Evolutionary conservation across 1,140 invertebrate species (phyloP).

Genomic region (Parapsyche elsis): DNA sequence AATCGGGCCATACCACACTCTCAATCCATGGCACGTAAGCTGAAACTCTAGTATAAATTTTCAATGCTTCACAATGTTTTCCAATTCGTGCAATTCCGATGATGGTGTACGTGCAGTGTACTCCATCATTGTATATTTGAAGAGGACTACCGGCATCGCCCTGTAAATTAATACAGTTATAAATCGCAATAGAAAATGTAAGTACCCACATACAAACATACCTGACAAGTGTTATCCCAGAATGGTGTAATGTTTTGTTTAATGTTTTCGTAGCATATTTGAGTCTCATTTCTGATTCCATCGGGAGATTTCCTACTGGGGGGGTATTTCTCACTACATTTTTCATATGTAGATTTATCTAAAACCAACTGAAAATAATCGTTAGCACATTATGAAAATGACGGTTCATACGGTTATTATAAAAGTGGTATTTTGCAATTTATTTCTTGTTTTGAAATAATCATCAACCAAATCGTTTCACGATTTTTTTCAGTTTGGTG

Average conservation of each 20-base stretch:
- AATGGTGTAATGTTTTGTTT: too few species aligned
- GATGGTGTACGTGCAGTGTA: too few species aligned
- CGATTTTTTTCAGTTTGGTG: too few species aligned
- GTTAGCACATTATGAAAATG: too few species aligned
- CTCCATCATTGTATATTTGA: slow-evolving; percentile 62
- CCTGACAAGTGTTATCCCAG: neutral
- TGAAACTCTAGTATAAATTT: slow-evolving; percentile 70
- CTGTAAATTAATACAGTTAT: slow-evolving; percentile 62
- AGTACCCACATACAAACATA: neutral
- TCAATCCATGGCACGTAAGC: slow-evolving; percentile 73
- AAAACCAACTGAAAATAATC: neutral
- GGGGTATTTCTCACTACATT: neutral
- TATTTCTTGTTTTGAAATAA: too few species aligned
- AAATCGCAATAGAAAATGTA: too few species aligned
- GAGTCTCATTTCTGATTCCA: neutral
- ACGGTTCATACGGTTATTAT: too few species aligned
- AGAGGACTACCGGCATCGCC: slow-evolving; percentile 72
- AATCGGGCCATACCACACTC: slow-evolving; percentile 62
- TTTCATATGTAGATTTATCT: neutral
- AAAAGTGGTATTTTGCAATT: too few species aligned
- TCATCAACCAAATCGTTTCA: too few species aligned
- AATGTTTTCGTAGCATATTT: slow-evolving; percentile 14
- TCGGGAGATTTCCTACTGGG: neutral
- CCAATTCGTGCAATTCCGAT: slow-evolving; percentile 68
- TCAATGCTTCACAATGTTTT: slow-evolving; percentile 69